Conservation (phyloP, 2,797 vertebrate species). For the Gadopsis marmoratus region DNA sequence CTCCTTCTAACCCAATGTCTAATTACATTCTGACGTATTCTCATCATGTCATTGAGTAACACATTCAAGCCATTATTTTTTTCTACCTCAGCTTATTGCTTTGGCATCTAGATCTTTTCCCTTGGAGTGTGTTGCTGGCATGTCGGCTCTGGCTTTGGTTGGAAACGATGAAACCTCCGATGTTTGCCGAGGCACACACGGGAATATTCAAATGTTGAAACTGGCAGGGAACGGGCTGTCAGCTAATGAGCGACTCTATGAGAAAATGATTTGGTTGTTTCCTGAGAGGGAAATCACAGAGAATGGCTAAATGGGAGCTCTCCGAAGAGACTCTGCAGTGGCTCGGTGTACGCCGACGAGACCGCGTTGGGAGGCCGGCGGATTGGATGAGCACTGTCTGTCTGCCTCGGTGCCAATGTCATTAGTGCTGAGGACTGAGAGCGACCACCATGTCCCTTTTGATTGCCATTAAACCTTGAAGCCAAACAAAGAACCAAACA, state of each 20-base stretch:
- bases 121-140: slow-evolving; percentile 83
- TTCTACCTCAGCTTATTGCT: slow-evolving; percentile 78
- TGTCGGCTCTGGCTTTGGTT: slow-evolving; percentile 74
- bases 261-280: slow-evolving; percentile 87
- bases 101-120: slow-evolving; percentile 79
- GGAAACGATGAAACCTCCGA: slow-evolving; percentile 83
- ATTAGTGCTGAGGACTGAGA: slow-evolving; percentile 80
- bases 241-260: slow-evolving; percentile 86
- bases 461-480: slow-evolving; percentile 78
- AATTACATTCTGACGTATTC: slow-evolving; percentile 76
- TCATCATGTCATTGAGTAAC: slow-evolving; percentile 75
- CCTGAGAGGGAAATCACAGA: slow-evolving; percentile 87
- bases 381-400: slow-evolving; percentile 74
- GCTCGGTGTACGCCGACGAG: slow-evolving; percentile 56
- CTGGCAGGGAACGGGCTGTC: slow-evolving; percentile 84
- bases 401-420: slow-evolving; percentile 80
- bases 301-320: slow-evolving; percentile 86
- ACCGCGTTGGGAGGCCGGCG: slow-evolving; percentile 70
- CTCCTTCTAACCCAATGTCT: slow-evolving; percentile 65
- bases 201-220: slow-evolving; percentile 86
- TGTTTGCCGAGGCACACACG: slow-evolving; percentile 84
- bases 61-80: slow-evolving; percentile 75
- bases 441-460: slow-evolving; percentile 76
- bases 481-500: slow-evolving; percentile 78
- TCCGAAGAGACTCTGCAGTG: slow-evolving; percentile 76